These are phyloP conservation scores for Euwallacea similis DNA, from an alignment of 1,140 invertebrate genomes.

Conservation along the genomic window DNA sequence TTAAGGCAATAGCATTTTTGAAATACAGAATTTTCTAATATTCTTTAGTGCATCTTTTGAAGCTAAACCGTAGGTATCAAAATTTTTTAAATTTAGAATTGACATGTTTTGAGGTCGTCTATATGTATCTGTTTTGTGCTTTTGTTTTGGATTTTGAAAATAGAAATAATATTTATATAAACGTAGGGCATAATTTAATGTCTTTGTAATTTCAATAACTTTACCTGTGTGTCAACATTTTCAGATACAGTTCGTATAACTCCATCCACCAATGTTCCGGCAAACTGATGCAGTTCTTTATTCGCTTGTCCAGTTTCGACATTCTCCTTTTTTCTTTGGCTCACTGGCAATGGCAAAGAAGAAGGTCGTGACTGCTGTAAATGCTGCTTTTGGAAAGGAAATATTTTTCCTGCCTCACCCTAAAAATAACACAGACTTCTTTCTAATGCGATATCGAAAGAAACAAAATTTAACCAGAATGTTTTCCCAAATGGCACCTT, in stretches of 20 bases:
- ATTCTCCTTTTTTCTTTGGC: conserved; percentile 46
- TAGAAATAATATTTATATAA: no score
- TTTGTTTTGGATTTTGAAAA: no score
- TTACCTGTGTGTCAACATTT: conserved; percentile 19
- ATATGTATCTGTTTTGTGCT: no score
- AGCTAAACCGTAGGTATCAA: no score
- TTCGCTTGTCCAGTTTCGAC: conserved; percentile 29
- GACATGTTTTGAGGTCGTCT: no score
- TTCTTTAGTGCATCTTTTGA: no score
- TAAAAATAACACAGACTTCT: conserved; percentile 29
- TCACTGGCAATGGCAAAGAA: conserved; percentile 50
- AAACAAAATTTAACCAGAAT: no score
- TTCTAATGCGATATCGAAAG: background rate
- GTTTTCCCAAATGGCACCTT: background rate
- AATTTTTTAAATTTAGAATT: no score
- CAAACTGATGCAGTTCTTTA: conserved; percentile 50
- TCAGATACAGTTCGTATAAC: conserved; percentile 52
- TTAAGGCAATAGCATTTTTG: no score
- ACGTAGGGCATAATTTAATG: no score
- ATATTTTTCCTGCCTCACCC: conserved; percentile 51
- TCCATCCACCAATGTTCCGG: conserved; percentile 50
- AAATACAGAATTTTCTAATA: no score
- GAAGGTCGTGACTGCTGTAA: conserved; percentile 50
- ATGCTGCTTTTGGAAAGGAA: conserved; percentile 52
- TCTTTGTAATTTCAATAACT: no score